Conservation (phyloP, 2,113 vertebrate species). For the Gallinago media region DNA sequence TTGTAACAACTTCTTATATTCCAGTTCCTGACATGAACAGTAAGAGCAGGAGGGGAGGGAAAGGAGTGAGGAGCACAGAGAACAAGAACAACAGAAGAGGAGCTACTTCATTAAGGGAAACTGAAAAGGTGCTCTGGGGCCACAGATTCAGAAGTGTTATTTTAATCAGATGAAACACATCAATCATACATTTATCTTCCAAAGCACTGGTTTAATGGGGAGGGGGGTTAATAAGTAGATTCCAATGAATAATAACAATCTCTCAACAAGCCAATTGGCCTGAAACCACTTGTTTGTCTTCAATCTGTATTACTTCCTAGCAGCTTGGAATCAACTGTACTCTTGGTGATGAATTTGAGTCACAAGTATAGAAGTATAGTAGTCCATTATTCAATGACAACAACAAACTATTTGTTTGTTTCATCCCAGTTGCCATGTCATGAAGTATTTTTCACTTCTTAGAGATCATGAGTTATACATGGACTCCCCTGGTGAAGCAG, state of each 20-base stretch:
- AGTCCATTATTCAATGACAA: not conserved
- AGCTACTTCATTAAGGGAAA: not conserved
- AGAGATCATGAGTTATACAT: not conserved
- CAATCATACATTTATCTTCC: not conserved
- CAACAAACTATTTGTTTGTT: conserved; percentile 28
- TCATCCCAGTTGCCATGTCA: not conserved
- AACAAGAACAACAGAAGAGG: not conserved
- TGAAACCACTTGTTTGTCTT: not conserved
- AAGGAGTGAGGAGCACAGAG: not conserved
- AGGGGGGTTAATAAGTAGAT: not conserved
- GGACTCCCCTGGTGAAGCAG: not conserved
- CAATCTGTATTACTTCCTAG: not conserved
- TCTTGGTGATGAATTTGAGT: not conserved
- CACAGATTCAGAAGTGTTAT: not conserved
- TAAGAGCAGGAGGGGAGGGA: not conserved
- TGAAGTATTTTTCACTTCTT: not conserved
- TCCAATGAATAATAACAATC: not conserved
- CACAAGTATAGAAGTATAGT: not conserved
- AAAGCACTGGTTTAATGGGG: not conserved
- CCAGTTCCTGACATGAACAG: not conserved
- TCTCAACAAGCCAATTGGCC: not conserved
- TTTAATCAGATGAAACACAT: not conserved
- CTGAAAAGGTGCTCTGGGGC: not conserved
- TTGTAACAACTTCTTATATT: not conserved
- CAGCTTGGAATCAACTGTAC: not conserved